Base-by-base conservation (phyloP, 2,797 vertebrate genomes). In the Pseudomugil tenellus region DNA sequence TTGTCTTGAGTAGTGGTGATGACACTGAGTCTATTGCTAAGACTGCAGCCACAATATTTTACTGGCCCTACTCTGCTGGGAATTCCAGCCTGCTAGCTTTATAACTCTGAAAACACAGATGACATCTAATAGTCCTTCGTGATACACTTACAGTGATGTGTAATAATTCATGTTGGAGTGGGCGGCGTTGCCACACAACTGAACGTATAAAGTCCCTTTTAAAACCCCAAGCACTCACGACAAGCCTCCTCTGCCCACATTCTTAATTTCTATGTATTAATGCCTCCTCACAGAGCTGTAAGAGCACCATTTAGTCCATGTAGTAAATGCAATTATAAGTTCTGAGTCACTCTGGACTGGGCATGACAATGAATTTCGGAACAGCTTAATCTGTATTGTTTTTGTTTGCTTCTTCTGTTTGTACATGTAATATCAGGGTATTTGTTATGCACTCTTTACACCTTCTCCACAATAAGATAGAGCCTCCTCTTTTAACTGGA, bases 1-100 rank as follows among this genome's bases (percentile, higher is more conserved):
- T 78, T 74, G 77, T 83, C 76, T 71, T 69, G 67, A 81, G 76
- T 43, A 6, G 79, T 67, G 72, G 63, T 81, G 62, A 84, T 76
- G 74, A 70, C 71, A 67, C 25, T 19, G 2, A 68, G 51, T 75
- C 66, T 49, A 58, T 58, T 46, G 63, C 70, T 61, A 52, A 63
- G 41, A 74, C 72, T 77, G 72, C 60, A 34, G 69, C 31, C 34
- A 69, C 64, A 60, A 81, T 83, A 59, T 43, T 76, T 76, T 70
- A 71, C 60, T 57, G 61, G 39, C 6, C 31, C 1, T 5, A 26
- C 61, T 64, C 80, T 75, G 26, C 53, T 54, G 74, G 79, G 69
- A 80, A 73, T 55, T 65, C 72, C 67, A 58, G 54, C 26, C 67
- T 17, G 69, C 61, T 63, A 72, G 77, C 74, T 81, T 79, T 72